Evolutionary conservation across 64 coral and sea anemone genomes (phyloP).

Genomic region (Stichodactyla helianthus): DNA sequence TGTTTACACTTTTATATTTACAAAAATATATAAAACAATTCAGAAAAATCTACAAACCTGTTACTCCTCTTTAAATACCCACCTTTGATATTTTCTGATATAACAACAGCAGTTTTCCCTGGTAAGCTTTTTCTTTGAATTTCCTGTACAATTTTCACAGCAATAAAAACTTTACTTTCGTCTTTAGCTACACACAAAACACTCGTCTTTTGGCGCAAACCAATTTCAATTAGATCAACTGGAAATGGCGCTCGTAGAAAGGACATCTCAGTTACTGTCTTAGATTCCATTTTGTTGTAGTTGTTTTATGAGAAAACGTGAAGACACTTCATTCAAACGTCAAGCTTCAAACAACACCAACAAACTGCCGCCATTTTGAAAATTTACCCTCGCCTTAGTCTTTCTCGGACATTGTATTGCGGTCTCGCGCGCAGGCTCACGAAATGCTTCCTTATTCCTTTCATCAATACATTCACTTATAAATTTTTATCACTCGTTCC

Average conservation of each 20-base stretch:
- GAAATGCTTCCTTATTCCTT: neutral
- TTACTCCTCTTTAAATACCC: neutral
- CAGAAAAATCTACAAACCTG: neutral
- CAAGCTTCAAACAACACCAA: neutral
- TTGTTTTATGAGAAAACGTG: neutral
- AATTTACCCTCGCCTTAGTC: neutral
- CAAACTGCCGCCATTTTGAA: neutral
- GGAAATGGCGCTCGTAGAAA: slow-evolving; percentile 10
- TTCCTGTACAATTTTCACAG: slow-evolving; percentile 36
- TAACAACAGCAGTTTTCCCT: slow-evolving; percentile 17
- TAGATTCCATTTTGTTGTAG: neutral
- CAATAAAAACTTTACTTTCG: slow-evolving; percentile 31
- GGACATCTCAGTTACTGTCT: slow-evolving; percentile 13
- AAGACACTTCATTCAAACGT: neutral
- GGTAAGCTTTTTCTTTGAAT: neutral
- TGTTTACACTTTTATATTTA: neutral
- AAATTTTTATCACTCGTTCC: too few species aligned
- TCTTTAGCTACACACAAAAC: slow-evolving; percentile 31
- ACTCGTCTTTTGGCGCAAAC: neutral
- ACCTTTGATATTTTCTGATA: neutral
- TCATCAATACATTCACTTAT: too few species aligned
- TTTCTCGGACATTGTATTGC: neutral
- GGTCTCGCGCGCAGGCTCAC: neutral
- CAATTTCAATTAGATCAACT: slow-evolving; percentile 28
- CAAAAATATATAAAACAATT: neutral